Base-by-base conservation (phyloP, 2,113 vertebrate genomes). In the Callopanchax toddi region DNA sequence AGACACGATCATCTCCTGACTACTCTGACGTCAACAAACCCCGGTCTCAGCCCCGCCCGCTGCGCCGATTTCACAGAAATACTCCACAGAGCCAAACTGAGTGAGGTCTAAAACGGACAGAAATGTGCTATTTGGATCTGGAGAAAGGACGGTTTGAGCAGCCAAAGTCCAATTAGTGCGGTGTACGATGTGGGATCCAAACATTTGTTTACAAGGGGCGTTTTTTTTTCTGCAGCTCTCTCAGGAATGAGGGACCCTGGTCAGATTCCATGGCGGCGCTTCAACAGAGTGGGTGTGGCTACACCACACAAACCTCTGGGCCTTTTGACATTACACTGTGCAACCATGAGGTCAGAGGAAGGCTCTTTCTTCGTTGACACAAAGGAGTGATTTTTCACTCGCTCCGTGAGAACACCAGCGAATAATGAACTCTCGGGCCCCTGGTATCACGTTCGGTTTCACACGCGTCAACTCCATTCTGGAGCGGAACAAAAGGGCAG, bases 301-400 rank as follows among this genome's bases (percentile, higher is more conserved):
- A 71, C 69, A 29, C 67, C 69, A 23, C 77, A 84, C 86, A 84
- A 83, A 88, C 89, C 86, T 79, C 80, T 13, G 60, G 81, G 79
- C 85, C 82, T 82, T 90, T 86, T 87, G 87, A 87, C 88, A 81
- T 89, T 84, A 82, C 82, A 79, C 87, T 66, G 72, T 66, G 26
- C 69, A 68, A 63, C 81, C 85, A 86, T 79, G 82, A 91, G 87
- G 90, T 91, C 88, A 89, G 84, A 81, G 76, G 83, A 79, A 87
- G 78, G 60, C 81, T 76, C 79, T 84, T 88, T 88, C 80, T 86
- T 84, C 76, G 32, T 1, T 58, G 18, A 69, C 82, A 84, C 86
- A 85, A 81, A 87, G 67, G 77, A 66, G 64, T 82, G 82, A 86
- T 87, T 84, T 86, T 86, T 87, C 86, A 84, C 82, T 84, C 67